Conservation (phyloP, 2,888 invertebrate species). For the Melieria crassipennis region DNA sequence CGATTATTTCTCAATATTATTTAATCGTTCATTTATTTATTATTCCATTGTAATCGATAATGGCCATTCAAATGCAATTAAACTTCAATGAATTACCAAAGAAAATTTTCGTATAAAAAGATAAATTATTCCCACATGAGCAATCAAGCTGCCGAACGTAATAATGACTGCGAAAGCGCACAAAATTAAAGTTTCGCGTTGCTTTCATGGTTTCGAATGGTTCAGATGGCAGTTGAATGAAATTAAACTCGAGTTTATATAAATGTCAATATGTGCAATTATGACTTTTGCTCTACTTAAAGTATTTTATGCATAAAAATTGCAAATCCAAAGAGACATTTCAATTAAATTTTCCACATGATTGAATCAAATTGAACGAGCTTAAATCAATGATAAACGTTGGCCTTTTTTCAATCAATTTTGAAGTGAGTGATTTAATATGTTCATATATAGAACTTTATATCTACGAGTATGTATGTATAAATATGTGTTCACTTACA, state of each 20-base stretch:
- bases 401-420: neutral
- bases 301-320: constrained; percentile 12
- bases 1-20: too few relatives aligned
- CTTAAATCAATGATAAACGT: neutral
- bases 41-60: neutral
- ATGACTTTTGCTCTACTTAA: too few relatives aligned
- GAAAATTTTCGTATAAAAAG: neutral
- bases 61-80: constrained; percentile 1
- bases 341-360: constrained; percentile 6
- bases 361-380: too few relatives aligned
- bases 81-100: neutral
- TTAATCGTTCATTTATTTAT: too few relatives aligned
- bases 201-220: too few relatives aligned
- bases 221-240: too few relatives aligned
- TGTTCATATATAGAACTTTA: neutral
- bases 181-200: too few relatives aligned
- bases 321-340: constrained; percentile 19
- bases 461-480: neutral
- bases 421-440: constrained; percentile 12
- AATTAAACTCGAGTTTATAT: too few relatives aligned
- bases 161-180: too few relatives aligned
- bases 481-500: neutral
- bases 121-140: constrained; percentile 1
- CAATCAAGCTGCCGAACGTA: neutral
- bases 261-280: too few relatives aligned